Evolutionary conservation across 35 echinoderm and acorn worm genomes (phyloP).

Genomic region (Lytechinus variegatus): DNA sequence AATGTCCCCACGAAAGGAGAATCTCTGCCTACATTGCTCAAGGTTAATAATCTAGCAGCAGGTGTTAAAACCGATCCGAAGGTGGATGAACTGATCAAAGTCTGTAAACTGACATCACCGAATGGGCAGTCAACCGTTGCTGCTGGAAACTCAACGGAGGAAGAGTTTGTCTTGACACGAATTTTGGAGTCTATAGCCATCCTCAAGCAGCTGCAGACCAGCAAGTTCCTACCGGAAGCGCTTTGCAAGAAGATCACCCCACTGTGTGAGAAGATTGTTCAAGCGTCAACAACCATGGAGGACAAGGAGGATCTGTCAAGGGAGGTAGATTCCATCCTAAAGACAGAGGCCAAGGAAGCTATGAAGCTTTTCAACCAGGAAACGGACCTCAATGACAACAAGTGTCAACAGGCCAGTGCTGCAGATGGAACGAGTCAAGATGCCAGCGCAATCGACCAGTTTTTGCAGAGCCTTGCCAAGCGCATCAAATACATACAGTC

Average conservation of each 20-base stretch:
- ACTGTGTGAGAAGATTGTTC: background rate
- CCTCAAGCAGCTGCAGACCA: slow-evolving; percentile 9
- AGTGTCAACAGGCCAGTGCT: background rate
- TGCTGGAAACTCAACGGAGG: background rate
- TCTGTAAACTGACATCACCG: background rate
- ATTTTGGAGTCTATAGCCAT: background rate
- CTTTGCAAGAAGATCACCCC: slow-evolving; percentile 31
- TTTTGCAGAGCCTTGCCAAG: slow-evolving; percentile 36
- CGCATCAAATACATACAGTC: slow-evolving; percentile 48
- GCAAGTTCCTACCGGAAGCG: slow-evolving; percentile 15
- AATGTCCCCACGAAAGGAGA: background rate
- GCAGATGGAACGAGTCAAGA: background rate
- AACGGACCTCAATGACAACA: slow-evolving; percentile 8
- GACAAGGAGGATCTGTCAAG: slow-evolving; percentile 1
- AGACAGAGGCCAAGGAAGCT: slow-evolving; percentile 14
- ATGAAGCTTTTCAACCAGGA: background rate
- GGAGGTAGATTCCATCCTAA: slow-evolving; percentile 7
- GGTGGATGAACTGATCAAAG: background rate
- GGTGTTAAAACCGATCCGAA: background rate
- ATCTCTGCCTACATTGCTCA: background rate
- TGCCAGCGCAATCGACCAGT: background rate
- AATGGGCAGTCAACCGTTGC: background rate
- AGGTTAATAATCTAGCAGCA: background rate
- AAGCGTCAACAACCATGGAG: background rate
- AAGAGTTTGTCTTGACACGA: background rate